These are phyloP conservation scores for Euschistus heros DNA, from an alignment of 1,140 invertebrate genomes.

Conservation along the genomic window DNA sequence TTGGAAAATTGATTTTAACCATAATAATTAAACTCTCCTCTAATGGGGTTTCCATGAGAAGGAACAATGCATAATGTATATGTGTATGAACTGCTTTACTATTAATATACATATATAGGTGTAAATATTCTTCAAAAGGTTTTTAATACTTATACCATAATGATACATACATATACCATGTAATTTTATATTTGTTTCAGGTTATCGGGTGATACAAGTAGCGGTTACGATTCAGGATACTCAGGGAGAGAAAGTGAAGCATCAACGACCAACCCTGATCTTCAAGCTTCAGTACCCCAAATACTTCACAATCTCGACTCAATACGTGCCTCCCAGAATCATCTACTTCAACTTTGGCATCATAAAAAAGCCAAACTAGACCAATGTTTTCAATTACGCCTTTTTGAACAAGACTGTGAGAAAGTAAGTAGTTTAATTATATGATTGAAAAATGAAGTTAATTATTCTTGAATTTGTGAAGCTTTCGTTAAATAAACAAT, in stretches of 20 bases:
- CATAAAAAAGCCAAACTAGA: conserved; percentile 86
- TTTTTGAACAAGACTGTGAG: conserved; percentile 95
- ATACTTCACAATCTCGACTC: conserved; percentile 69
- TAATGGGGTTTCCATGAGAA: no score
- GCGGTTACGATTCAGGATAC: conserved; percentile 44
- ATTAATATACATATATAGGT: no score
- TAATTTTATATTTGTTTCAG: conserved; percentile 24
- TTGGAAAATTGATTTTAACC: no score
- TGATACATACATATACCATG: no score
- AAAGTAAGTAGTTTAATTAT: conserved; percentile 49
- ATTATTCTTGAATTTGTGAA: neutral
- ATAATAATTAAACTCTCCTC: no score
- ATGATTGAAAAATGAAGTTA: neutral
- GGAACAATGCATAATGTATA: no score
- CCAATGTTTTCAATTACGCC: conserved; percentile 85
- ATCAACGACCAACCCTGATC: conserved; percentile 55
- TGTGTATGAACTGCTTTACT: no score
- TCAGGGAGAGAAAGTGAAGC: conserved; percentile 46
- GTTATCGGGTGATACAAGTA: conserved; percentile 34
- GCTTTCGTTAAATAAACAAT: neutral
- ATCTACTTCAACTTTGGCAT: conserved; percentile 86
- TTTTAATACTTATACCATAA: no score
- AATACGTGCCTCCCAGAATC: conserved; percentile 75
- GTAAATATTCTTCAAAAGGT: no score
- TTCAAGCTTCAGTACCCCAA: conserved; percentile 49